phyloP scores from a whole-genome alignment of 2,113 vertebrate species.

The Malurus cyaneus region DNA sequence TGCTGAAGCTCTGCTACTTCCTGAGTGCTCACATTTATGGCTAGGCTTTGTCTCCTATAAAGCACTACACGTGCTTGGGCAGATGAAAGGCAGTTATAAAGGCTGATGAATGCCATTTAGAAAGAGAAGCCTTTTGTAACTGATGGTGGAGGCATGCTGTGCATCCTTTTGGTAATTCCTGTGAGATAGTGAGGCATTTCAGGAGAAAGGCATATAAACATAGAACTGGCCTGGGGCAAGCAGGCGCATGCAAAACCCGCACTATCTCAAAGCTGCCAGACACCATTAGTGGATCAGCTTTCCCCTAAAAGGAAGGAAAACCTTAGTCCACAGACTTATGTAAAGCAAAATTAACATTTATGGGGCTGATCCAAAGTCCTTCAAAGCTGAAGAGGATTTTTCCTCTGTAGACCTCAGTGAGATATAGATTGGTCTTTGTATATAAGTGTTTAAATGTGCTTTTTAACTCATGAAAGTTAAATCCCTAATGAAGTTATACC shows the following conservation, averaged over 20 bases:
- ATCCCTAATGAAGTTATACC: neutral
- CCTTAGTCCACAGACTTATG: neutral
- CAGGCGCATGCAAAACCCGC: neutral
- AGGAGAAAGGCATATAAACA: neutral
- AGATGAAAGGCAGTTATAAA: neutral
- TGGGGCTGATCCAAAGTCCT: neutral
- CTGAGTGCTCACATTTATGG: neutral
- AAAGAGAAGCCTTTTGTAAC: neutral
- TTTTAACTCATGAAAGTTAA: neutral
- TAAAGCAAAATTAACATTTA: neutral
- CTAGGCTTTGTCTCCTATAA: neutral
- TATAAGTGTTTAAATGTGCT: neutral
- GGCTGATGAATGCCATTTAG: neutral
- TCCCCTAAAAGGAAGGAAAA: neutral
- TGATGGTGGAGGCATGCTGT: neutral
- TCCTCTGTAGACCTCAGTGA: neutral
- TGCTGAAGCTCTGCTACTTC: neutral
- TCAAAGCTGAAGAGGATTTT: neutral
- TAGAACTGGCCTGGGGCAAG: neutral
- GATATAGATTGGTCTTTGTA: neutral
- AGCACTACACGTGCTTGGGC: accelerated
- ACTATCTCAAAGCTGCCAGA: neutral
- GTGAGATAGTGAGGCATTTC: neutral
- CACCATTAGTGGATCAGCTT: neutral
- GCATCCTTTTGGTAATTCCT: neutral